Base-by-base conservation (phyloP, 2,888 invertebrate genomes). In the Mylabris sibirica region DNA sequence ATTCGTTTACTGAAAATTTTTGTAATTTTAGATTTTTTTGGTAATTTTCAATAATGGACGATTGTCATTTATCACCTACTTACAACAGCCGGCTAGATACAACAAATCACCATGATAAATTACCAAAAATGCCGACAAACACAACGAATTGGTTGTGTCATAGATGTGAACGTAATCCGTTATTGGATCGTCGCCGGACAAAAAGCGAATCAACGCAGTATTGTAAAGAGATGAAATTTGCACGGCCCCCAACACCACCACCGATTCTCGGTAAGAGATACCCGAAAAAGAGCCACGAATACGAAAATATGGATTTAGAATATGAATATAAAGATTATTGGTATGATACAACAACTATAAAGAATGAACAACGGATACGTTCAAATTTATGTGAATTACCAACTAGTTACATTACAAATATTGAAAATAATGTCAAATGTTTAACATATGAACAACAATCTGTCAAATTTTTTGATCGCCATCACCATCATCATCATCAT, bases 361-460 rank as follows among this genome's bases (percentile, higher is more conserved):
- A 71, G 22, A 65, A 63, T n/a, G 65, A 59, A 30, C 64, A 77
- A 66, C 78, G 82, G 62, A 75, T 83, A 38, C 78, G 83, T 74
- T 77, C 83, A 57, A 84, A 82, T 73, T 72, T 84, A 60, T 82
- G 81, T 66, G 83, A 84, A 75, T 75, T 85, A 68, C 85, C 85
- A 66, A 85, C 85, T 26, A 81, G 84, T 22, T 85, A 85, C 74
- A 85, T 85, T 71, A 80, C 83, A 71, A 84, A 84, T 75, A 84
- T 53, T 5, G 53, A 53, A 53, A 53, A 53, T 53, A 53, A 53
- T 24, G 53, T 53, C 53, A 53, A 53, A 53, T 53, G 49, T 49
- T 69, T 77, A 71, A 73, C 79, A 71, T 77, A 75, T 71, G 77
- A 80, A 53, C 74, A 74, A 24, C 82, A 80, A 76, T 72, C 74